phyloP scores from a whole-genome alignment of 1,140 invertebrate species.

The Lethocerus indicus region DNA sequence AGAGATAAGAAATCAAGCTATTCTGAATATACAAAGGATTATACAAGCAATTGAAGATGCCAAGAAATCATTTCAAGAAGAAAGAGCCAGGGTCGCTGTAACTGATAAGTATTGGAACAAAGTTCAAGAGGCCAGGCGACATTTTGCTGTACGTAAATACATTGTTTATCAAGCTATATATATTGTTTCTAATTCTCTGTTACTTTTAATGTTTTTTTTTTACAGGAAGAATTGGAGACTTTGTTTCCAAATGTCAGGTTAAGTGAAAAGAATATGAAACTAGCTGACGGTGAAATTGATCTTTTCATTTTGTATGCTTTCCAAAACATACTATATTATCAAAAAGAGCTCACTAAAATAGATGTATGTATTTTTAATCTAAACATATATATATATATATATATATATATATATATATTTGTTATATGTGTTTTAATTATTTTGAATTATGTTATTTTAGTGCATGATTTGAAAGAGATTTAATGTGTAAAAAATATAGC shows the following conservation, averaged over 20 bases:
- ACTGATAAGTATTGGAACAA: slow-evolving; percentile 53
- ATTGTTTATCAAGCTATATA: not conserved
- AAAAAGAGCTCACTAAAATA: slow-evolving; percentile 48
- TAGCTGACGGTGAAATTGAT: slow-evolving; percentile 44
- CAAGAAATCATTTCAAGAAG: slow-evolving; percentile 36
- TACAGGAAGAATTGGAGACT: slow-evolving; percentile 45
- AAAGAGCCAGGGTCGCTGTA: slow-evolving; percentile 33
- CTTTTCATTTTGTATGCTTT: slow-evolving; percentile 47
- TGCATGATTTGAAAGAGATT: not conserved
- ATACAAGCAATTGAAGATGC: slow-evolving; percentile 36
- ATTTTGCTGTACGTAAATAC: slow-evolving; percentile 29
- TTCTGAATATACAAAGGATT: slow-evolving; percentile 40
- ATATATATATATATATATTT: no score
- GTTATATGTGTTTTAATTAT: no score
- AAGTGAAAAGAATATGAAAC: slow-evolving; percentile 38
- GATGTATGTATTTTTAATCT: slow-evolving; percentile 26
- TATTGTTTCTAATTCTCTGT: not conserved
- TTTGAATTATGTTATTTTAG: no score
- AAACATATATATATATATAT: no score
- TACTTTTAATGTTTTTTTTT: slow-evolving; percentile 7
- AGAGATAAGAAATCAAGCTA: slow-evolving; percentile 24
- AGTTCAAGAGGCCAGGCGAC: slow-evolving; percentile 44
- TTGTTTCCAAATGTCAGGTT: slow-evolving; percentile 52
- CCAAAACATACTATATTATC: slow-evolving; percentile 41
- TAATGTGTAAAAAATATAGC: not conserved